Percentiles rank a stretch among this genome's conserved stretches.
Conservation (phyloP, 1,140 invertebrate genomes). For the Drosophila pseudoobscura region DNA sequence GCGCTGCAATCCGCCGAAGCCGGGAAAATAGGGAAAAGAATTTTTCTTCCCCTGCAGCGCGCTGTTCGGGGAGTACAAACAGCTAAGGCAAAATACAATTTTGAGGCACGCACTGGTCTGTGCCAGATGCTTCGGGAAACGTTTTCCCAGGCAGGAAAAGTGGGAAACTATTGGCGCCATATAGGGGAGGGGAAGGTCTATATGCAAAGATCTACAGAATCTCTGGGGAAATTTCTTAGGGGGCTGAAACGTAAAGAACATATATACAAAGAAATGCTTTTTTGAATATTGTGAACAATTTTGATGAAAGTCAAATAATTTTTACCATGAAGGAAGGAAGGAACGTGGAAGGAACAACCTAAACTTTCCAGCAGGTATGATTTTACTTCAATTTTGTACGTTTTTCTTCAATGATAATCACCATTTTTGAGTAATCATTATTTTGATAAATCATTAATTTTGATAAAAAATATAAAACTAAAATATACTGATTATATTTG, state of each 20-base stretch:
- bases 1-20: conserved; percentile 47
- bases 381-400: too few species aligned
- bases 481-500: too few species aligned
- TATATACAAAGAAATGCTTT: too few species aligned
- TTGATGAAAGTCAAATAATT: too few species aligned
- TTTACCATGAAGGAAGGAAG: too few species aligned
- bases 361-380: too few species aligned
- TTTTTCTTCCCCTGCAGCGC: conserved; percentile 14
- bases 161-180: conserved; percentile 58
- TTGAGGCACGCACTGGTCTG: conserved; percentile 53
- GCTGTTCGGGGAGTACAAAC: background rate
- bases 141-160: conserved; percentile 45
- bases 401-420: too few species aligned
- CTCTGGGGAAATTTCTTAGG: background rate
- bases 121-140: conserved; percentile 58
- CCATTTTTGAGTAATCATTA: too few species aligned
- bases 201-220: conserved; percentile 31
- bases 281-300: too few species aligned
- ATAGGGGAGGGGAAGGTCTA: conserved; percentile 1
- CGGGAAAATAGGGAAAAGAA: conserved; percentile 23
- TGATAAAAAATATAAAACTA: too few species aligned
- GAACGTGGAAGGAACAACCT: too few species aligned
- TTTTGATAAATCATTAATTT: too few species aligned
- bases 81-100: conserved; percentile 28
- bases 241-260: conserved; percentile 1